Evolutionary conservation across 2,888 invertebrate genomes (phyloP).

Genomic region (Sminthurinus aureus): DNA sequence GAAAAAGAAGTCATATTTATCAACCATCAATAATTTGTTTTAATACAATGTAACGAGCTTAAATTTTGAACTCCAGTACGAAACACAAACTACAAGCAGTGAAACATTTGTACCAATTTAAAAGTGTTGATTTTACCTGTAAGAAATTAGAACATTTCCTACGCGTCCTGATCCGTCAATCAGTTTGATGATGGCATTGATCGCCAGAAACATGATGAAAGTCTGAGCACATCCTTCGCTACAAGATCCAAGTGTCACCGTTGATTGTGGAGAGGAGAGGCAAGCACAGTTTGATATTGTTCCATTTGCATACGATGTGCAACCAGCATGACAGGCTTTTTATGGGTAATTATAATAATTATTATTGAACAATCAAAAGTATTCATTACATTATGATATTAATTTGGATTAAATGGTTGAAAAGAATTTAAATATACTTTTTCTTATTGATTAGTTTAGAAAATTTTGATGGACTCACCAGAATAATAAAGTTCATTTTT

Average conservation of each 20-base stretch:
- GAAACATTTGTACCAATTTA: too few species aligned
- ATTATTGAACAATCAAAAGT: constrained; percentile 72
- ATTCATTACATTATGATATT: too few species aligned
- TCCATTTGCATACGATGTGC: constrained; percentile 63
- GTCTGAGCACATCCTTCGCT: constrained; percentile 69
- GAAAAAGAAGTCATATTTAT: too few species aligned
- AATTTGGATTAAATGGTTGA: too few species aligned
- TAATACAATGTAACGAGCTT: too few species aligned
- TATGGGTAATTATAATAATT: too few species aligned
- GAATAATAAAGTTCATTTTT: constrained; percentile 72
- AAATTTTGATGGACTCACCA: too few species aligned
- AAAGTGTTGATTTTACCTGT: constrained; percentile 67
- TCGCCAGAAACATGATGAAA: constrained; percentile 61
- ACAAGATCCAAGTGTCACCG: constrained; percentile 66
- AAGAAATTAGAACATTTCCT: constrained; percentile 72
- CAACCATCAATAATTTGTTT: too few species aligned
- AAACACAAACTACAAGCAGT: constrained; percentile 62
- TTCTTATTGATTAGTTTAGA: too few species aligned
- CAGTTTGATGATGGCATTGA: constrained; percentile 66
- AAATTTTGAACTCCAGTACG: too few species aligned
- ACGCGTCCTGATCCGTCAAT: constrained; percentile 72
- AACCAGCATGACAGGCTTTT: constrained; percentile 80
- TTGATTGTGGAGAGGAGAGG: constrained; percentile 42
- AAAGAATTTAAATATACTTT: too few species aligned
- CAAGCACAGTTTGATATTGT: constrained; percentile 64